phyloP scores from a whole-genome alignment of 1,140 invertebrate genomes.

The Bombus soroeensis region DNA sequence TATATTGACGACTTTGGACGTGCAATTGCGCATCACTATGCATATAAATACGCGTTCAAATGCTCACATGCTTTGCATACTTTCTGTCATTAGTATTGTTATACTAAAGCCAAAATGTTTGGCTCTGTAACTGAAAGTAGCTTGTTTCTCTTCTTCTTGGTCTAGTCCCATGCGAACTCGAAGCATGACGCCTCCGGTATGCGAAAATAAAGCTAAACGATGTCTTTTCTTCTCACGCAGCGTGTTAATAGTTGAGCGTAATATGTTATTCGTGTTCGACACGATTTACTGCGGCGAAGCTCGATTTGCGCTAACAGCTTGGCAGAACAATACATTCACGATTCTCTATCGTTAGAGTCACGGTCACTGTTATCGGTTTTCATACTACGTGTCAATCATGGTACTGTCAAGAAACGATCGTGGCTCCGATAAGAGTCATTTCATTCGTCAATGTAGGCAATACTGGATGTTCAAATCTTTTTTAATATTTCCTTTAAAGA shows the following conservation, averaged over 20 bases:
- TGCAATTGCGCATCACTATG: too few relatives aligned
- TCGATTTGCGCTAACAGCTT: background rate
- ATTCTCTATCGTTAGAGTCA: background rate
- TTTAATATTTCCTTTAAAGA: background rate
- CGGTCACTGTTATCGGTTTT: background rate
- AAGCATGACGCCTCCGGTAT: too few relatives aligned
- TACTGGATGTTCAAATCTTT: background rate
- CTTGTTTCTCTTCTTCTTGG: too few relatives aligned
- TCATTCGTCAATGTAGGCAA: background rate
- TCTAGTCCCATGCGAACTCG: too few relatives aligned
- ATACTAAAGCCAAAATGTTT: too few relatives aligned
- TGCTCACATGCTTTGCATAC: too few relatives aligned
- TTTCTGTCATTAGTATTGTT: too few relatives aligned
- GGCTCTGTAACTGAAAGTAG: too few relatives aligned
- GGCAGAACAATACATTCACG: background rate
- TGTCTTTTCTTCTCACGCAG: too few relatives aligned
- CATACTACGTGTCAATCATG: conserved; percentile 1
- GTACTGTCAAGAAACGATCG: conserved; percentile 27
- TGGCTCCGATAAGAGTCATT: conserved; percentile 16
- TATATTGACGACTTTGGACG: too few relatives aligned
- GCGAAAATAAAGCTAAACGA: too few relatives aligned
- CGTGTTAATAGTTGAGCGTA: background rate
- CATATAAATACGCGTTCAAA: too few relatives aligned
- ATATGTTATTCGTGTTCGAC: background rate
- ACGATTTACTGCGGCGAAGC: background rate